Evolutionary conservation across 2,797 vertebrate species (phyloP).

Genomic region (Pelodytes ibericus): DNA sequence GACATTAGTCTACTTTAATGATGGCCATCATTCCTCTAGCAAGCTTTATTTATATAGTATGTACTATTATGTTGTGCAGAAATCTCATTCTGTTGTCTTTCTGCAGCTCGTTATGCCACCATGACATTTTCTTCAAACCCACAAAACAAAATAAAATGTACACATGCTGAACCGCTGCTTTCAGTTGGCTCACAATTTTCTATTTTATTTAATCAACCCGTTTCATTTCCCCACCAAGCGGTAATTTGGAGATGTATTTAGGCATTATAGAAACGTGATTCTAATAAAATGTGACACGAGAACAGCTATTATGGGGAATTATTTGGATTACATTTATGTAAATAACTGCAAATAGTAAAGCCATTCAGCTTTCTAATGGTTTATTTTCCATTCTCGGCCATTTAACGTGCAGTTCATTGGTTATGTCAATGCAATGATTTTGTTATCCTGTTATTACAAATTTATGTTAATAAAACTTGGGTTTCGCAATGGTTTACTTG

Average conservation of each 20-base stretch:
- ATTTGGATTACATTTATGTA: slow-evolving; percentile 44
- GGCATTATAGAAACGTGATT: slow-evolving; percentile 26
- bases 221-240: slow-evolving; percentile 5
- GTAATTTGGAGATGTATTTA: slow-evolving; percentile 17
- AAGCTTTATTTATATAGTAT: too few relatives aligned
- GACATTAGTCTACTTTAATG: too few relatives aligned
- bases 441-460: slow-evolving; percentile 34
- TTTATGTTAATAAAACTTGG: slow-evolving; percentile 23
- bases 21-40: too few relatives aligned
- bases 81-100: not conserved
- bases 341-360: slow-evolving; percentile 18
- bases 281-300: slow-evolving; percentile 37
- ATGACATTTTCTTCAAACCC: not conserved
- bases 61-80: too few relatives aligned
- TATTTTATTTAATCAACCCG: slow-evolving; percentile 3
- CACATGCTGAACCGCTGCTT: not conserved
- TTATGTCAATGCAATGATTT: slow-evolving; percentile 40
- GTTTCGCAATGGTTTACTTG: slow-evolving; percentile 12
- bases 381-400: slow-evolving; percentile 19
- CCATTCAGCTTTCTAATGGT: slow-evolving; percentile 23
- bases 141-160: not conserved
- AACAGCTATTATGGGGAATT: slow-evolving; percentile 35
- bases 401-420: slow-evolving; percentile 36
- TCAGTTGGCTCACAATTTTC: not conserved
- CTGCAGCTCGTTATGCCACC: not conserved